These are phyloP conservation scores for Bursaphelenchus okinawaensis DNA, from an alignment of 2,888 invertebrate species.

Conservation along the genomic window DNA sequence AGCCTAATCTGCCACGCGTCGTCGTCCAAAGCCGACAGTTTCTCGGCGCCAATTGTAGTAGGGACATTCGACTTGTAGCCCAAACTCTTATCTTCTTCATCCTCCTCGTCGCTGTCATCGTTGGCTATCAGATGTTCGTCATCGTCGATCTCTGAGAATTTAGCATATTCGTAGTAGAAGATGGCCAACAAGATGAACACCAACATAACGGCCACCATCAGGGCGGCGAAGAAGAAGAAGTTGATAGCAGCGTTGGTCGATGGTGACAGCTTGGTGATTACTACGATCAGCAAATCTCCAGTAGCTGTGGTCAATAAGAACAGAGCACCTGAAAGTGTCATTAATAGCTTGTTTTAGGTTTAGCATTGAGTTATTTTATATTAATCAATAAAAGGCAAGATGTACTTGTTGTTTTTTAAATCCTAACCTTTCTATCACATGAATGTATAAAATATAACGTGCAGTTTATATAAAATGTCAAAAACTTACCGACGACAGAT, in stretches of 20 bases:
- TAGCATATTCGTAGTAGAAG: conserved; percentile 23
- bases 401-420: too few relatives aligned
- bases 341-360: too few relatives aligned
- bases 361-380: too few relatives aligned
- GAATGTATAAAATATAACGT: too few relatives aligned
- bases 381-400: too few relatives aligned
- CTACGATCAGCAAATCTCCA: conserved; percentile 86
- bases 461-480: too few relatives aligned
- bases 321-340: conserved; percentile 63
- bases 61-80: background rate
- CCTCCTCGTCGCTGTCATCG: background rate
- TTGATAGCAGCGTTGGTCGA: conserved; percentile 33
- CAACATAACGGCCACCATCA: conserved; percentile 75
- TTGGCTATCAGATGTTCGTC: background rate
- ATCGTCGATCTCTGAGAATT: conserved; percentile 10
- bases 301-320: conserved; percentile 88
- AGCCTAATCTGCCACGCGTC: background rate
- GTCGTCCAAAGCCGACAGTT: background rate
- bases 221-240: conserved; percentile 35
- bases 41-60: background rate
- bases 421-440: too few relatives aligned
- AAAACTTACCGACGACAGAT: conserved; percentile 74
- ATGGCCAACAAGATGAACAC: conserved; percentile 67
- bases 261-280: conserved; percentile 58
- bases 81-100: background rate